Evolutionary conservation across 2,888 invertebrate species (phyloP), one percentile per base, ranked within the genome.

Genomic region (Linnaemya tessellans): DNA sequence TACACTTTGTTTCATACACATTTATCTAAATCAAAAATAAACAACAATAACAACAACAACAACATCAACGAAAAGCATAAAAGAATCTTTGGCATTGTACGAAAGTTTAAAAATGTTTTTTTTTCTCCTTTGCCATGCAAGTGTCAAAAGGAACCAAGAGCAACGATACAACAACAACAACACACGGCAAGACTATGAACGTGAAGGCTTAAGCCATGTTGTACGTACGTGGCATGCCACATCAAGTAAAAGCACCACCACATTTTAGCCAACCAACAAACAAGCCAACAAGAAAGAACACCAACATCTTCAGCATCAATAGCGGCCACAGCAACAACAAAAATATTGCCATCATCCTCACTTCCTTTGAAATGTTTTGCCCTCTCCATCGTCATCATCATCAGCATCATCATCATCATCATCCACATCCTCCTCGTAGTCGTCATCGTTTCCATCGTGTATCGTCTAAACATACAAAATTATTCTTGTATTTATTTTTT

Each of bases 131-230:
- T 60, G 60, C 13, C 62, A 80, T 80, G 78, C 80, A 84, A 84
- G 84, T 84, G 84, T 81, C 84, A 84, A 84, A 84, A 81, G 84
- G 67, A 81, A 84, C 84, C 81, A 78, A 80, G 67, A 80, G 84
- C 82, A 83, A 75, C 70, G 65, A 65, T 64, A 68, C 56, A 43
- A 62, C 35, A 68, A 74, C 22, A n/a, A 51, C 25, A 65, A 71
- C 13, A 71, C 13, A n/a, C 62, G 58, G 51, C 41, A 51, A 74
- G 22, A 67, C n/a, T 38, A 67, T 41, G 62, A 80, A 84, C 54
- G 77, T 80, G 77, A 71, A 84, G 84, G 71, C 84, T 77, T 77
- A 79, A 84, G 54, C 35, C 30, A 13, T 35, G 18, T 56, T 70
- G 62, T 70, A 84, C 43, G 11, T 65, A 56, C 22, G 20, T 10